These are phyloP conservation scores for Danaus chrysippus DNA, from an alignment of 2,888 invertebrate genomes.

Conservation along the genomic window DNA sequence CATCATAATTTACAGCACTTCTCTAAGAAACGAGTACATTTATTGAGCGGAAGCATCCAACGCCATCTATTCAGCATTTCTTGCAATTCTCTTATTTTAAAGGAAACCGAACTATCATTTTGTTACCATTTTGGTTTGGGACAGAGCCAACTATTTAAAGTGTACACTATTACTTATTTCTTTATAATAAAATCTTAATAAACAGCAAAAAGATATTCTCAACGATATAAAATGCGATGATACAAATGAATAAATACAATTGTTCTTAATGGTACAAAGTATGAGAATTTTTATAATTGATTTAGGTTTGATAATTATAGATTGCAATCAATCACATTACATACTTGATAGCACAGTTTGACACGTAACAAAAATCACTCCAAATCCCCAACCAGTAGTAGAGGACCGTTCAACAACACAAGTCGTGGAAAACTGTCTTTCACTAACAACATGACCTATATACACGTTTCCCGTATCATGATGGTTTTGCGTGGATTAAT, in stretches of 20 bases:
- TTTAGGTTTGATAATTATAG: not conserved
- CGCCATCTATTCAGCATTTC: constrained; percentile 71
- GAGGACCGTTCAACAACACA: constrained; percentile 22
- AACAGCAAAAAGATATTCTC: constrained; percentile 14
- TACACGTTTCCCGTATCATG: constrained; percentile 50
- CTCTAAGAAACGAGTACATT: constrained; percentile 31
- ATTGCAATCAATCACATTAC: not conserved
- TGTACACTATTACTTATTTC: constrained; percentile 41
- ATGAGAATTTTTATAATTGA: too few species aligned
- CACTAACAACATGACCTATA: constrained; percentile 28
- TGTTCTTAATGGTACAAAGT: too few species aligned
- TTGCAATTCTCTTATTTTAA: constrained; percentile 70
- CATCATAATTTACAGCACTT: constrained; percentile 17
- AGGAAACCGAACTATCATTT: constrained; percentile 70
- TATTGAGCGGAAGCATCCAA: constrained; percentile 62
- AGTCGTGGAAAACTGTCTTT: constrained; percentile 25
- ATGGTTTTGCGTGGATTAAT: constrained; percentile 62
- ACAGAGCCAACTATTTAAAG: constrained; percentile 63
- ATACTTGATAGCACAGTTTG: constrained; percentile 5
- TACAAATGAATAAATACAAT: too few species aligned
- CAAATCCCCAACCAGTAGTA: constrained; percentile 14
- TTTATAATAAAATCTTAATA: constrained; percentile 15
- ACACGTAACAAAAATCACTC: constrained; percentile 12
- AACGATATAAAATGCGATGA: not conserved
- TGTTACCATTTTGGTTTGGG: constrained; percentile 70